Evolutionary conservation across 1,140 invertebrate genomes (phyloP).

Genomic region (Maconellicoccus hirsutus): DNA sequence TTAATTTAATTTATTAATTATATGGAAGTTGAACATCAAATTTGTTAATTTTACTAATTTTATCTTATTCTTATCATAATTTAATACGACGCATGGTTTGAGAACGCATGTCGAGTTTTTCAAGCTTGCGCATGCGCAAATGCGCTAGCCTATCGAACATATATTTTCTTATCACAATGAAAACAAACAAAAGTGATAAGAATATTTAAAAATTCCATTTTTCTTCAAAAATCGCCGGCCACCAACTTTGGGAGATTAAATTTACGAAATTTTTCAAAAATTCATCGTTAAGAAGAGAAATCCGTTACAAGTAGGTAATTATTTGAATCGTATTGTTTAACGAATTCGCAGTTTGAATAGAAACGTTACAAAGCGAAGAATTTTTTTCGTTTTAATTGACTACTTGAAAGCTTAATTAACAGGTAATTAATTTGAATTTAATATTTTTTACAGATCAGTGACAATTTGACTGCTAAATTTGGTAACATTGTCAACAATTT

Average conservation of each 20-base stretch:
- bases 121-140: no score
- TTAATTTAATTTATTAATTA: no score
- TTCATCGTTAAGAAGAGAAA: neutral
- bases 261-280: neutral
- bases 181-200: no score
- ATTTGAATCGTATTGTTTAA: neutral
- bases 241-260: neutral
- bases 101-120: no score
- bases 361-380: neutral
- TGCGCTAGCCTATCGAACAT: no score
- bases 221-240: no score
- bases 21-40: no score
- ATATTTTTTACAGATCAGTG: neutral
- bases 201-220: no score
- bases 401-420: neutral
- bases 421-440: neutral
- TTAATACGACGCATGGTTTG: no score
- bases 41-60: no score
- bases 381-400: neutral
- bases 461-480: neutral
- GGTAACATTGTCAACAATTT: neutral
- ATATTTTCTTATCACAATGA: no score
- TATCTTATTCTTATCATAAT: no score
- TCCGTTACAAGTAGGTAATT: neutral
- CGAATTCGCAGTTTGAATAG: neutral